Conservation (phyloP, 2,888 invertebrate species). For the Isoperla grammatica region DNA sequence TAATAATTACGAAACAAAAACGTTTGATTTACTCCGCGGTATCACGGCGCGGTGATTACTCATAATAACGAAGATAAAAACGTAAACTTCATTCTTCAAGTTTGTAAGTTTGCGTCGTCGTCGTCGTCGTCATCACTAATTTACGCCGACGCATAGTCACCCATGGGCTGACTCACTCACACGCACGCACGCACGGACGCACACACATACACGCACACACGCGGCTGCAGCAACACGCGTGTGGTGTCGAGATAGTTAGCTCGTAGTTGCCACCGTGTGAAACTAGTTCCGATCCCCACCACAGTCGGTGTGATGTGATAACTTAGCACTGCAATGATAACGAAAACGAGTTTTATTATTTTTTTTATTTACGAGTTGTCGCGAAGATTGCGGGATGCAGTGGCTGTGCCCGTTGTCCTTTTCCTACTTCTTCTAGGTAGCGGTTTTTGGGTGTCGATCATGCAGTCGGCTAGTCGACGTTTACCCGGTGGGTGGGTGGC, state of each 20-base stretch:
- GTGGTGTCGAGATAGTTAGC: too few species aligned
- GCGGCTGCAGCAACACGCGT: too few species aligned
- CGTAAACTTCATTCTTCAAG: too few species aligned
- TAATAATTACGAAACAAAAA: too few species aligned
- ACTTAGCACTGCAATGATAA: too few species aligned
- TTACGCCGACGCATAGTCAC: constrained; percentile 5
- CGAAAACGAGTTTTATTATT: too few species aligned
- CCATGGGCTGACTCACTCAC: background rate
- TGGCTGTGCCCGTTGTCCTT: constrained; percentile 1
- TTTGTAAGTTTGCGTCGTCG: too few species aligned
- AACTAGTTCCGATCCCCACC: background rate
- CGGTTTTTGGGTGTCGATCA: constrained; percentile 18
- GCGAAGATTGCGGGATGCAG: background rate
- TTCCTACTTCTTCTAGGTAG: constrained; percentile 18
- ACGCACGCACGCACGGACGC: background rate
- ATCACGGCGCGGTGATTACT: too few species aligned
- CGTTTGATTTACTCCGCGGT: too few species aligned
- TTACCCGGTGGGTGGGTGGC: constrained; percentile 13
- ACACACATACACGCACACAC: constrained; percentile 10
- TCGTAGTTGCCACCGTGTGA: background rate
- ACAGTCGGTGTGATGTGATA: too few species aligned
- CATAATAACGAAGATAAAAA: too few species aligned
- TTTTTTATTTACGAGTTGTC: background rate
- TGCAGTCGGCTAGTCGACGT: background rate
- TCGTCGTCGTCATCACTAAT: too few species aligned